A percentile compares a stretch with the other conserved stretches of the same genome.
These are phyloP conservation scores for Silurus glanis DNA, from an alignment of 2,113 vertebrate species.

Conservation along the genomic window DNA sequence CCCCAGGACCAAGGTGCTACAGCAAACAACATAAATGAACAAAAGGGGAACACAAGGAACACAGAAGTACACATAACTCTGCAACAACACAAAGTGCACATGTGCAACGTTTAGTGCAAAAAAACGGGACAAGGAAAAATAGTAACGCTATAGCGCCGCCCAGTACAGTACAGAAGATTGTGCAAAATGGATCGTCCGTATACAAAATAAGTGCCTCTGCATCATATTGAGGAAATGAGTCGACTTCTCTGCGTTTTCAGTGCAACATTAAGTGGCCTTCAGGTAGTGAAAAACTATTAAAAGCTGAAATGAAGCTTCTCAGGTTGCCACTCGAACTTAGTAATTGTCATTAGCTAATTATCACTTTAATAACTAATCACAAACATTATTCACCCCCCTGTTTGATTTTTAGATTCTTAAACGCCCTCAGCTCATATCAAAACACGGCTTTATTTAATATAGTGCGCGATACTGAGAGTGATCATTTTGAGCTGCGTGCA, in stretches of 20 bases:
- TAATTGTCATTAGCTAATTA: constrained; percentile 36
- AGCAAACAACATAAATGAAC: too few relatives aligned
- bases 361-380: neutral
- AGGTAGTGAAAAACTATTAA: neutral
- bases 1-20: too few relatives aligned
- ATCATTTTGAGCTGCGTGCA: neutral
- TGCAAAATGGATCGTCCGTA: too few relatives aligned
- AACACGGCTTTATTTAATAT: neutral
- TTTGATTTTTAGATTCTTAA: neutral
- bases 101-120: too few relatives aligned
- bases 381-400: neutral
- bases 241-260: neutral
- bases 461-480: too few relatives aligned
- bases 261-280: neutral
- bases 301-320: neutral
- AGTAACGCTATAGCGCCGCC: too few relatives aligned
- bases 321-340: neutral
- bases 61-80: too few relatives aligned
- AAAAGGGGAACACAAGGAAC: too few relatives aligned
- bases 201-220: too few relatives aligned
- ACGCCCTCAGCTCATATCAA: neutral
- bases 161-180: too few relatives aligned
- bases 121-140: too few relatives aligned
- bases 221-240: neutral
- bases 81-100: too few relatives aligned